Evolutionary conservation across 37 sponge, comb jelly and placozoan genomes (phyloP), one percentile per base, ranked within the genome.

Genomic region (Agelas oroides): DNA sequence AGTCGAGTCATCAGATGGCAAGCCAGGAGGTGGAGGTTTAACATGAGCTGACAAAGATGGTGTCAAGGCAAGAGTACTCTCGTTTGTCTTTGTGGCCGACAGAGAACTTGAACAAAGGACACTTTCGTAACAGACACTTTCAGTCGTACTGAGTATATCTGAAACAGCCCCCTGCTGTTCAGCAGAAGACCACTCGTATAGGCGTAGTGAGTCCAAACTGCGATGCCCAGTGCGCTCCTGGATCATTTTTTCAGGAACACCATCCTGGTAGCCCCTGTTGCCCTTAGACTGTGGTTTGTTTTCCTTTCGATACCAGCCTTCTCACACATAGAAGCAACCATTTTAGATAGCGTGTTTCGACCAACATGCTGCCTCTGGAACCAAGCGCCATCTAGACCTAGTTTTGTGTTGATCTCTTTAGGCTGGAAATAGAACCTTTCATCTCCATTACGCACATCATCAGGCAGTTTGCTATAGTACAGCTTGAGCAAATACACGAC

Each of bases 371-470:
- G 61, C 41, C 21, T 35, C 21, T 33, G 30, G 38, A 77, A 77
- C 77, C 77, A 77, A 11, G 39, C 23, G 28, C 32, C 77, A 17
- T 59, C 61, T 61, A 34, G 13, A 60, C 60, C 62, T n/a, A 33
- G 46, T 46, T 8, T 32, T 24, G 77, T 37, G 0, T 59, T 33
- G 14, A 31, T 31, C 24, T 65, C 67, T 53, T 79, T 79, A 17
- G 79, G 53, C 25, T 41, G 16, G 46, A n/a, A 79, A 53, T 79
- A 79, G 53, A 79, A 79, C 0, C 19, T 31, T 21, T 39, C 53
- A 17, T 65, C 66, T 23, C 32, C 28, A 25, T 65, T 18, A 14
- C 2, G 5, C 17, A 31, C 41, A 34, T 62, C 36, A 21, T 39
- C 30, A 19, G 79, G 79, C 14, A 79, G 54, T 28, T 65, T 36